Evolutionary conservation across 1,140 invertebrate genomes (phyloP).

Genomic region (Protaetia brevitarsis): DNA sequence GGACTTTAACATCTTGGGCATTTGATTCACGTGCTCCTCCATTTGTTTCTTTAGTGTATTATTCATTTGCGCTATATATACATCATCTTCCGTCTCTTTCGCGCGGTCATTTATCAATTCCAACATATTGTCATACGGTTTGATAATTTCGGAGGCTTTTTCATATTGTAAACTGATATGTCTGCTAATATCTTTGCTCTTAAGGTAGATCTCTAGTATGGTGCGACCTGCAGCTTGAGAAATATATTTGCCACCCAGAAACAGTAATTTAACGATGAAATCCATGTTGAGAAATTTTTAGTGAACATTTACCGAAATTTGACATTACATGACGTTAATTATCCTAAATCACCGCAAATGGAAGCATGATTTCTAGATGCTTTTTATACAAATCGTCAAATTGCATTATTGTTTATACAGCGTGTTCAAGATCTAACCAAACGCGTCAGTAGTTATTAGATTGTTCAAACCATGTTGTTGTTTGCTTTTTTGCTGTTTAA

Average conservation of each 20-base stretch:
- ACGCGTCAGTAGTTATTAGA: no score
- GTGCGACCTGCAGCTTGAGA: background rate
- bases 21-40: background rate
- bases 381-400: no score
- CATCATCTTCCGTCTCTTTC: background rate
- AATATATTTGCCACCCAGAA: slow-evolving; percentile 22
- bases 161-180: background rate
- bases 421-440: no score
- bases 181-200: background rate
- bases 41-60: background rate
- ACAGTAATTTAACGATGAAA: slow-evolving; percentile 22
- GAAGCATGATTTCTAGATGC: no score
- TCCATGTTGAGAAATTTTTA: slow-evolving; percentile 13
- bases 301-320: slow-evolving; percentile 21
- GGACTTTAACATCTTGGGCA: background rate
- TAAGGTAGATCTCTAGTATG: background rate
- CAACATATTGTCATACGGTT: slow-evolving; percentile 16
- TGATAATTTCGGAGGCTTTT: background rate
- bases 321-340: no score
- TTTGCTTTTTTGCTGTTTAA: no score
- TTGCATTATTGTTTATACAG: no score
- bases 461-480: no score
- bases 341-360: no score
- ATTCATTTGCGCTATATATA: background rate
- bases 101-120: background rate